Evolutionary conservation across 2,113 vertebrate genomes (phyloP).

Genomic region (Nibea coibor): DNA sequence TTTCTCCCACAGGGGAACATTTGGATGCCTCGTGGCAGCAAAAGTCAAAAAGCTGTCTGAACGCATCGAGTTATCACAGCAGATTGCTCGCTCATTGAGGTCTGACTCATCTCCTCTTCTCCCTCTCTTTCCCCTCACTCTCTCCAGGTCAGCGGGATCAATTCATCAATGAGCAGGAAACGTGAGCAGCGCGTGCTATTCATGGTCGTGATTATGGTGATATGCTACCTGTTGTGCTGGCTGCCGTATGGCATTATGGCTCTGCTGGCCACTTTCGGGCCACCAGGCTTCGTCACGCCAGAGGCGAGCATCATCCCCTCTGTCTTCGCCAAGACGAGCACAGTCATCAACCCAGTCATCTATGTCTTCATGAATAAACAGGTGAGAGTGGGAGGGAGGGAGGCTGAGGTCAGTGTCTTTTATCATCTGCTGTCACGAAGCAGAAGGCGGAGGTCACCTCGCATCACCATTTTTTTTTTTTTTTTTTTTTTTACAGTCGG

Average conservation of each 20-base stretch:
- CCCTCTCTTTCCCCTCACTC: neutral
- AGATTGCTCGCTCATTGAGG: neutral
- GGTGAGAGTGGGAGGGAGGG: constrained; percentile 63
- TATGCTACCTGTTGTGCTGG: constrained; percentile 88
- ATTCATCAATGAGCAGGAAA: constrained; percentile 65
- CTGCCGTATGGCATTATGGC: constrained; percentile 85
- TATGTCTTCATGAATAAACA: constrained; percentile 88
- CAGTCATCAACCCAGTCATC: constrained; percentile 85
- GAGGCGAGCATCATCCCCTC: constrained; percentile 85
- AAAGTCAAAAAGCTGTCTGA: constrained; percentile 22
- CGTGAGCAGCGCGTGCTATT: constrained; percentile 80
- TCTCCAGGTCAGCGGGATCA: constrained; percentile 76
- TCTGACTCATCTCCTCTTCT: neutral
- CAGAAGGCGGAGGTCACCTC: neutral
- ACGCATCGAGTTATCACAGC: constrained; percentile 7
- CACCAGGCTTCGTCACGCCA: constrained; percentile 76
- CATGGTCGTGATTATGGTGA: constrained; percentile 86
- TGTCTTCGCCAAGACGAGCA: constrained; percentile 86
- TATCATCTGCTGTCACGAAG: constrained; percentile 31
- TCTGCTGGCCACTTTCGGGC: constrained; percentile 82
- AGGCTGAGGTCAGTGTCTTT: constrained; percentile 14
- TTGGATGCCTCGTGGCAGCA: neutral
- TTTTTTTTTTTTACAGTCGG: constrained; percentile 5
- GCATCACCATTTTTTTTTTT: neutral
- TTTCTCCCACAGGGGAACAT: neutral